Evolutionary conservation across 1,140 invertebrate genomes (phyloP).

Genomic region (Ganaspis sp.): DNA sequence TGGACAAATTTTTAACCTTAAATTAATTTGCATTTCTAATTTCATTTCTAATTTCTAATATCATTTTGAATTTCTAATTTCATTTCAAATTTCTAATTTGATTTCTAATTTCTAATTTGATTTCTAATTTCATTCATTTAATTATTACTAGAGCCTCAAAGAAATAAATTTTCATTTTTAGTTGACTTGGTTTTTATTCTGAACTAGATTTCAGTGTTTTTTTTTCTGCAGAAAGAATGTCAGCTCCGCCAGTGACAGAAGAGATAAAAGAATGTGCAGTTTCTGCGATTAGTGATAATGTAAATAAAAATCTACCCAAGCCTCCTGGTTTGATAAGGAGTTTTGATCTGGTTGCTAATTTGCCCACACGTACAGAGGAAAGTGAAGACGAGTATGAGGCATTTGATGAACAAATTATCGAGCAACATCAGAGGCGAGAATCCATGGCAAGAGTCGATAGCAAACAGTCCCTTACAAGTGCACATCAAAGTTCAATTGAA

Average conservation of each 20-base stretch:
- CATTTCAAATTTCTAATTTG: not conserved
- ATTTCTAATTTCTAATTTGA: too few species aligned
- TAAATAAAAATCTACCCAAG: conserved; percentile 50
- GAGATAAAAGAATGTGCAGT: conserved; percentile 42
- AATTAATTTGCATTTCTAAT: too few species aligned
- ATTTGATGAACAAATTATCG: conserved; percentile 63
- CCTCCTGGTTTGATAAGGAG: conserved; percentile 59
- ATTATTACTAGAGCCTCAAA: too few species aligned
- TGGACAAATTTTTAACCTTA: too few species aligned
- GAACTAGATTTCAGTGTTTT: not conserved
- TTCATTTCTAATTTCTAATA: too few species aligned
- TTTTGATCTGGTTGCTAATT: conserved; percentile 69
- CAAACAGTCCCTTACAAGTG: conserved; percentile 62
- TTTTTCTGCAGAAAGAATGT: conserved; percentile 56
- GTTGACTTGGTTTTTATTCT: too few species aligned
- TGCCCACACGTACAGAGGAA: conserved; percentile 63
- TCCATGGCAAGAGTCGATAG: conserved; percentile 56
- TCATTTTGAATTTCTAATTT: not conserved
- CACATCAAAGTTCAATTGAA: conserved; percentile 62
- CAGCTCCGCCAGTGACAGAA: conserved; percentile 50
- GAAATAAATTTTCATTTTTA: too few species aligned
- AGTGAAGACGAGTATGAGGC: conserved; percentile 70
- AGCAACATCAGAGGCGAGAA: conserved; percentile 54
- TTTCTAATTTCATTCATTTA: too few species aligned
- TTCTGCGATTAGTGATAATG: conserved; percentile 12